Evolutionary conservation across 1,140 invertebrate genomes (phyloP).

Genomic region (Sinonovacula constricta): DNA sequence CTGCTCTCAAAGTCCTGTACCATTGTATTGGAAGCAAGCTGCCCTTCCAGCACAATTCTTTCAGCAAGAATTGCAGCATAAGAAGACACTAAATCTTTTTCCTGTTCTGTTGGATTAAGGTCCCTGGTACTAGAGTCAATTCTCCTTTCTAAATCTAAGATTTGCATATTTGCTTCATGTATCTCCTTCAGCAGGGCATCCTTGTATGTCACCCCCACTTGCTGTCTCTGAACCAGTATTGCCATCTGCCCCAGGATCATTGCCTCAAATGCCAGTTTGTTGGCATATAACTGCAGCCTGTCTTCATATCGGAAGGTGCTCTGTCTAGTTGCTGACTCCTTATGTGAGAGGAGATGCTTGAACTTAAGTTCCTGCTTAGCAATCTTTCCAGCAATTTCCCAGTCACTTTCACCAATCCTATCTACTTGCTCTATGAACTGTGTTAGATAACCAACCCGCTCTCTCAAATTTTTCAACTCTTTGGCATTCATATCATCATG

Average conservation of each 20-base stretch:
- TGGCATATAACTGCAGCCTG: constrained; percentile 70
- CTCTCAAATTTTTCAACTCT: constrained; percentile 61
- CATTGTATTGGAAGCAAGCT: constrained; percentile 62
- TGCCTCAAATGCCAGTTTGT: constrained; percentile 72
- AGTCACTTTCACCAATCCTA: constrained; percentile 64
- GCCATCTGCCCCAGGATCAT: constrained; percentile 73
- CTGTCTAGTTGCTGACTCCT: constrained; percentile 43
- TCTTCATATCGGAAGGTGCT: constrained; percentile 58
- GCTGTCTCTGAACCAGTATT: constrained; percentile 64
- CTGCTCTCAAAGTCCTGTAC: constrained; percentile 58
- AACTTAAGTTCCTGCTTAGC: constrained; percentile 58
- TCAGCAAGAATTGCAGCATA: constrained; percentile 72
- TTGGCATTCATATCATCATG: constrained; percentile 66
- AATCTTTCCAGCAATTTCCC: constrained; percentile 65
- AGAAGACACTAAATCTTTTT: constrained; percentile 62
- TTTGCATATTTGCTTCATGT: constrained; percentile 61
- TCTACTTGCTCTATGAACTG: constrained; percentile 67
- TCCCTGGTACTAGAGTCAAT: constrained; percentile 65
- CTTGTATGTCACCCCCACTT: constrained; percentile 53
- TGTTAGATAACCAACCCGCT: constrained; percentile 62
- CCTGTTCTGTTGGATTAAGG: constrained; percentile 49
- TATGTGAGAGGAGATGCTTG: constrained; percentile 38
- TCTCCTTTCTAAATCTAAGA: constrained; percentile 64
- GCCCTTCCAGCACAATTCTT: constrained; percentile 70
- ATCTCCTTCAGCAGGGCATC: constrained; percentile 68